A percentile compares a stretch with the other conserved stretches of the same genome.
These are phyloP conservation scores for Lepidochrysops patricia DNA, from an alignment of 2,888 invertebrate genomes.

Conservation along the genomic window DNA sequence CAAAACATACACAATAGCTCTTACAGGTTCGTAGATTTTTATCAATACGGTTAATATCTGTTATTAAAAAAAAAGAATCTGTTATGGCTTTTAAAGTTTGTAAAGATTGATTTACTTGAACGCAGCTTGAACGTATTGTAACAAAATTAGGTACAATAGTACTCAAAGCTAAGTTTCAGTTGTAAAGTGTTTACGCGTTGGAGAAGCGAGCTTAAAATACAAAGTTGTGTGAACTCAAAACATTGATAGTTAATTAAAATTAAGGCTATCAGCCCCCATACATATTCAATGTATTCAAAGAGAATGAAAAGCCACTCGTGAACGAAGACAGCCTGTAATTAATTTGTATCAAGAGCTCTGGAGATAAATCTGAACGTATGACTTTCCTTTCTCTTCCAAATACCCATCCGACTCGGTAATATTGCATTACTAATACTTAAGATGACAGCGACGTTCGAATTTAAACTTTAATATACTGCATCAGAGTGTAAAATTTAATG, in stretches of 20 bases:
- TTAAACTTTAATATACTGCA: neutral
- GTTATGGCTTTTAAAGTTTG: no score
- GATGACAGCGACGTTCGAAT: neutral
- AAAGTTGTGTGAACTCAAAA: no score
- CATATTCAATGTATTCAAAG: neutral
- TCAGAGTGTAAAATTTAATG: slow-evolving; percentile 1
- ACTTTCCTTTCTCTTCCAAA: slow-evolving; percentile 5
- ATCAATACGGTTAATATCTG: no score
- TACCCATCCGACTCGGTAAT: slow-evolving; percentile 5
- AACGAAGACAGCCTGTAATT: neutral
- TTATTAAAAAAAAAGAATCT: no score
- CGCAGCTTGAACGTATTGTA: no score
- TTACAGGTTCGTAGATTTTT: no score
- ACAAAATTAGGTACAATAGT: no score
- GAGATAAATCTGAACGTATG: neutral
- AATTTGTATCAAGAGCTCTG: slow-evolving; percentile 1
- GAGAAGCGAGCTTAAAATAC: no score
- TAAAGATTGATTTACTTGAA: no score
- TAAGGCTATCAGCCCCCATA: neutral
- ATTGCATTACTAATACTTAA: slow-evolving; percentile 12
- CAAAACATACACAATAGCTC: no score
- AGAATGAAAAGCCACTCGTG: neutral
- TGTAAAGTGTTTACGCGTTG: no score
- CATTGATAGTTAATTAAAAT: neutral
- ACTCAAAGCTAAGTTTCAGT: no score